phyloP scores from a whole-genome alignment of 1,140 invertebrate species.

The Ptiloglossa arizonensis region DNA sequence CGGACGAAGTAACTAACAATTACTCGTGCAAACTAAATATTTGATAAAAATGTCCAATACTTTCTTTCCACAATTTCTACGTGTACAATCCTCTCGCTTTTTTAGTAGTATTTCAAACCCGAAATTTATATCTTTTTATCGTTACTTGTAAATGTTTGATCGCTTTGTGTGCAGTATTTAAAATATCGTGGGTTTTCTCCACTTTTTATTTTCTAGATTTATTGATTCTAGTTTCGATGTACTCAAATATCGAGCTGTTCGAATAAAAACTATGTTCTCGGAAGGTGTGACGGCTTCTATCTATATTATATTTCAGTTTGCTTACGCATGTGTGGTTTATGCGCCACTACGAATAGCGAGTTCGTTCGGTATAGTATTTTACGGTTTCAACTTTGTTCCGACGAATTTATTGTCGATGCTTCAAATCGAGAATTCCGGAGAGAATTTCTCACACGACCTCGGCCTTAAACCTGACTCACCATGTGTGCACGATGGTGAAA shows the following conservation, averaged over 20 bases:
- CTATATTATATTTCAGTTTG: constrained; percentile 13
- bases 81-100: too few species aligned
- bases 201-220: not conserved
- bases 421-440: constrained; percentile 7
- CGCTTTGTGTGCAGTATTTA: too few species aligned
- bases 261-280: not conserved
- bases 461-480: constrained; percentile 37
- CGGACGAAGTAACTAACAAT: too few species aligned
- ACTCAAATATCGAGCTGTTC: not conserved
- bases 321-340: constrained; percentile 1
- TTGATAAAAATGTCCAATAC: too few species aligned
- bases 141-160: too few species aligned
- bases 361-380: constrained; percentile 18
- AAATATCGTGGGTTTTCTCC: too few species aligned
- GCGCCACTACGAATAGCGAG: not conserved
- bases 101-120: too few species aligned
- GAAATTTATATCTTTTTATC: too few species aligned
- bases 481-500: constrained; percentile 13
- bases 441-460: constrained; percentile 37
- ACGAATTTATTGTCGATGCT: constrained; percentile 9
- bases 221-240: not conserved
- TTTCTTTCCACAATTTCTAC: too few species aligned
- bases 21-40: too few species aligned
- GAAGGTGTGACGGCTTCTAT: not conserved
- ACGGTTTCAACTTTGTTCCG: constrained; percentile 2